A percentile compares a stretch with the other conserved stretches of the same genome.
phyloP scores from a whole-genome alignment of 2,797 vertebrate genomes.

The Avahi laniger region DNA sequence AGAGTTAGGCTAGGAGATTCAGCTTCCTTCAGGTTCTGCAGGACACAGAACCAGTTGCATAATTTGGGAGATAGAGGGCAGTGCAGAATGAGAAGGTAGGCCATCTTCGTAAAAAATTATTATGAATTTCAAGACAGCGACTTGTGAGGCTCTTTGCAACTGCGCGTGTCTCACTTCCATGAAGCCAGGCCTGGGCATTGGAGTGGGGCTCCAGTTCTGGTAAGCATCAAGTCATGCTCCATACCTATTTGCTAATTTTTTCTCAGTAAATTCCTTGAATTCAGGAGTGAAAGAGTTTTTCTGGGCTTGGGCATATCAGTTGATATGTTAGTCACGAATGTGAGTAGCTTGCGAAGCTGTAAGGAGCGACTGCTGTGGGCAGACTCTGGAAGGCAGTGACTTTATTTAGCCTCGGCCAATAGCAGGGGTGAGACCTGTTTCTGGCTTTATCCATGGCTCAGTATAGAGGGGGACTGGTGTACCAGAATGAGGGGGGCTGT shows the following conservation, averaged over 20 bases:
- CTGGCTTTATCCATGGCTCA: background rate
- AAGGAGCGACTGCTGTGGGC: background rate
- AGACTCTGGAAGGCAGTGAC: background rate
- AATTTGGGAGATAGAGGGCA: background rate
- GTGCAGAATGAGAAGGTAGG: background rate
- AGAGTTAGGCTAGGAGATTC: background rate
- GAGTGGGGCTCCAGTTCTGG: background rate
- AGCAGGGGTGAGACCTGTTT: too few species aligned
- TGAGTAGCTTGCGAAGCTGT: background rate
- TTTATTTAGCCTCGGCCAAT: background rate
- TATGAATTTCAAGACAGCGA: background rate
- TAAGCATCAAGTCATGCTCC: background rate
- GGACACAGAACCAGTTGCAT: background rate
- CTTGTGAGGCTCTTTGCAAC: accelerated
- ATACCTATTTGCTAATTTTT: background rate
- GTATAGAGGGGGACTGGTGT: background rate
- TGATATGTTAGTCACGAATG: background rate
- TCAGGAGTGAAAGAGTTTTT: background rate
- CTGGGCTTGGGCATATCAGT: background rate
- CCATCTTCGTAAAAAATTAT: background rate
- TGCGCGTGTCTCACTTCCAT: background rate
- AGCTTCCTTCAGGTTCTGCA: background rate
- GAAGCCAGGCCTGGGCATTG: background rate
- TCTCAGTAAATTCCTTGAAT: background rate
- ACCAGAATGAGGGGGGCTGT: background rate